These are phyloP conservation scores for Pammene aurita DNA, from an alignment of 2,888 invertebrate genomes.

Conservation along the genomic window DNA sequence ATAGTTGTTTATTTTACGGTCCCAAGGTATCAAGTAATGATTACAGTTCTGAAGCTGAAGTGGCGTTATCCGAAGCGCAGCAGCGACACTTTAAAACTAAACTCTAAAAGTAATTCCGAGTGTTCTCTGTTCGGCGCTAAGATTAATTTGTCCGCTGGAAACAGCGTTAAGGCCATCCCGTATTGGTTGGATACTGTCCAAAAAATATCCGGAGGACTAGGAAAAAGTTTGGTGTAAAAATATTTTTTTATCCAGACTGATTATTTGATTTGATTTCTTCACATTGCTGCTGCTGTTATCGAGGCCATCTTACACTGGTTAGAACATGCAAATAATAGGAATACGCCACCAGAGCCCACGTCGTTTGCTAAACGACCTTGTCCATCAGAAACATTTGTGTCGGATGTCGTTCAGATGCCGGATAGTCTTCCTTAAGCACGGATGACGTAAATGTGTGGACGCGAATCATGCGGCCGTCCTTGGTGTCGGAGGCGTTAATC, in stretches of 20 bases:
- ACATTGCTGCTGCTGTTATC: too few relatives aligned
- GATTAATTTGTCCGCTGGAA: conserved; percentile 59
- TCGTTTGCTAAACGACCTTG: conserved; percentile 40
- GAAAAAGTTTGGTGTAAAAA: neutral
- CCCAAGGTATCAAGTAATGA: conserved; percentile 1
- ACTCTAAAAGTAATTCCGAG: conserved; percentile 45
- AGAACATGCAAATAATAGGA: neutral
- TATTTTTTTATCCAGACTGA: neutral
- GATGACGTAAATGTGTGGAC: conserved; percentile 31
- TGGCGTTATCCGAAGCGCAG: conserved; percentile 16
- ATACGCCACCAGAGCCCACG: conserved; percentile 3
- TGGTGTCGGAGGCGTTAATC: conserved; percentile 9
- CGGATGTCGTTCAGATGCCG: conserved; percentile 39
- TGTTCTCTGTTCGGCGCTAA: conserved; percentile 48
- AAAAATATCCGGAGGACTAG: conserved; percentile 45
- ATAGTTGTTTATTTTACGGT: neutral
- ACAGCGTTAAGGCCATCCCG: conserved; percentile 57
- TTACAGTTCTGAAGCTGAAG: neutral
- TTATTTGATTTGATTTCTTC: too few relatives aligned
- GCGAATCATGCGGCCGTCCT: neutral
- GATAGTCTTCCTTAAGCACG: conserved; percentile 37
- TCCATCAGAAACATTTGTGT: conserved; percentile 41
- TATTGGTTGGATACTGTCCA: conserved; percentile 59
- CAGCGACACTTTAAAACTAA: conserved; percentile 32
- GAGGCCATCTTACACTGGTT: too few relatives aligned